These are phyloP conservation scores for Nymphalis urticae DNA, from an alignment of 2,888 invertebrate species.

Conservation along the genomic window DNA sequence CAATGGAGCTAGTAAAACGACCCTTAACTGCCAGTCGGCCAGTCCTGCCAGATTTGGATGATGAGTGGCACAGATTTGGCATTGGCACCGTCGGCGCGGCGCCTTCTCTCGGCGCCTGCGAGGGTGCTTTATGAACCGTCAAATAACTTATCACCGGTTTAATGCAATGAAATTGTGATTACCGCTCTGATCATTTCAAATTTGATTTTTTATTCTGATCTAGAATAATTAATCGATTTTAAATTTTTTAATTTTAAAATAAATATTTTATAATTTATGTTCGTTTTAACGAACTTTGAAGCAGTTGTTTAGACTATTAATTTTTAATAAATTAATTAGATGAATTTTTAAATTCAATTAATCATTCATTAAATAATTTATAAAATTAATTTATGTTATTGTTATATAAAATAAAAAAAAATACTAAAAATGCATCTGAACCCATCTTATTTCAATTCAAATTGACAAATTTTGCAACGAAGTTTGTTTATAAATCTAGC, in stretches of 20 bases:
- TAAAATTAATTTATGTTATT: no score
- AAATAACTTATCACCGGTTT: constrained; percentile 78
- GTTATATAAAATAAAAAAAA: neutral
- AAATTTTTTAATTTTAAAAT: no score
- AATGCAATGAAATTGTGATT: constrained; percentile 79
- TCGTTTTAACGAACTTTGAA: no score
- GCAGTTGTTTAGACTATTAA: no score
- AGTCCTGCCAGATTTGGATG: constrained; percentile 68
- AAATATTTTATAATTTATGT: no score
- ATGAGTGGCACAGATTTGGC: constrained; percentile 74
- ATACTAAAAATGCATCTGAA: neutral
- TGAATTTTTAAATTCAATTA: no score
- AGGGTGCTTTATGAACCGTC: constrained; percentile 78
- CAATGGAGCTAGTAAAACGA: constrained; percentile 42
- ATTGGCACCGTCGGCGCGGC: constrained; percentile 61
- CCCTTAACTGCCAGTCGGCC: constrained; percentile 43
- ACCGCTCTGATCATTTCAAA: constrained; percentile 7
- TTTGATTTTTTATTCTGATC: neutral
- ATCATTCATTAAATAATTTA: no score
- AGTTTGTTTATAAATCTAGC: constrained; percentile 57
- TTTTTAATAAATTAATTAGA: no score
- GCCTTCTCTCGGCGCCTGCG: constrained; percentile 60
- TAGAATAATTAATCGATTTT: no score
- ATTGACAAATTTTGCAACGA: neutral
- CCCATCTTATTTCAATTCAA: neutral